Conservation (phyloP, 2,888 invertebrate species). For the Meghimatium bilineatum region DNA sequence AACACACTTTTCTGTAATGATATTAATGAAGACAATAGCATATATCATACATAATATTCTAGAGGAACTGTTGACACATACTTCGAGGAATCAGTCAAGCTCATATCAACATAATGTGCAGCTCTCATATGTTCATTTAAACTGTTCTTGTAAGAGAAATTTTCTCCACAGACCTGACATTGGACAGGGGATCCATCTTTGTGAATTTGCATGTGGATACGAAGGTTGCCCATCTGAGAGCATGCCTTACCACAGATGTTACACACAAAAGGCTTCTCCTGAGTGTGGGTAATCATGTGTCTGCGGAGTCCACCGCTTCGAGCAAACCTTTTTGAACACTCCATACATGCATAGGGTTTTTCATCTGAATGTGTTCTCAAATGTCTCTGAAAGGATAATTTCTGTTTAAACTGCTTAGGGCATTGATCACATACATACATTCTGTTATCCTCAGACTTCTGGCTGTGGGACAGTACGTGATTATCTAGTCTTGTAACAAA, state of each 20-base stretch:
- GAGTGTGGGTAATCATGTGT: slow-evolving; percentile 51
- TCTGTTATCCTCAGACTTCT: slow-evolving; percentile 6
- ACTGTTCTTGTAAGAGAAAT: slow-evolving; percentile 37
- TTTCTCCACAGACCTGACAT: slow-evolving; percentile 30
- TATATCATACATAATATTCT: background rate
- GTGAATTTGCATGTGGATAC: slow-evolving; percentile 41
- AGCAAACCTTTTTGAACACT: slow-evolving; percentile 52
- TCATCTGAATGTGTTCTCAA: slow-evolving; percentile 48
- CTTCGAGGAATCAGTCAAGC: background rate
- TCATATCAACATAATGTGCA: slow-evolving; percentile 19
- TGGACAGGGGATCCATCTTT: background rate
- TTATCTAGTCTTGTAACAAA: slow-evolving; percentile 30
- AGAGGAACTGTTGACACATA: background rate
- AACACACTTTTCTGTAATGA: too few species aligned
- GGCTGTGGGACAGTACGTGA: slow-evolving; percentile 31
- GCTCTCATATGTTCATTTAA: slow-evolving; percentile 48
- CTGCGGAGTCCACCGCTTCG: slow-evolving; percentile 42
- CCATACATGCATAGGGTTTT: slow-evolving; percentile 50
- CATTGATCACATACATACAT: slow-evolving; percentile 50
- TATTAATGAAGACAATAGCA: background rate
- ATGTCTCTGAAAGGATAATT: slow-evolving; percentile 45
- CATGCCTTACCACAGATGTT: slow-evolving; percentile 40
- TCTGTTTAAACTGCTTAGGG: slow-evolving; percentile 45
- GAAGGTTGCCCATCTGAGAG: slow-evolving; percentile 29
- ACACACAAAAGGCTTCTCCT: slow-evolving; percentile 47